These are phyloP conservation scores for Hypotaenidia okinawae DNA, from an alignment of 2,797 vertebrate genomes.

Conservation along the genomic window DNA sequence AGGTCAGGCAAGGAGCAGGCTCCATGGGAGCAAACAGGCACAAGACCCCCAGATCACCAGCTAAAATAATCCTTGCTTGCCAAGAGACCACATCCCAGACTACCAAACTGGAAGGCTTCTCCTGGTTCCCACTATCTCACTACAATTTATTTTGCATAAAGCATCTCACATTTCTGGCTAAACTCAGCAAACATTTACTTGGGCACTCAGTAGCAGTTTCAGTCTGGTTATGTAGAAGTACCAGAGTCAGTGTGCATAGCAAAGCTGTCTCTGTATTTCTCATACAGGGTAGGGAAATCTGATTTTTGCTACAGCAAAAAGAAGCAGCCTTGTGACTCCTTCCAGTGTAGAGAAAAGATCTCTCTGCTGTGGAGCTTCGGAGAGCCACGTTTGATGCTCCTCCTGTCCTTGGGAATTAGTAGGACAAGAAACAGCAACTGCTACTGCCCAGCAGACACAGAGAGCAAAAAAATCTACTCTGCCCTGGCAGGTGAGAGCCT, in stretches of 20 bases:
- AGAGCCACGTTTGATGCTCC: background rate
- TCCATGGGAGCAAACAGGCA: background rate
- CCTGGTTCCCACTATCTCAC: background rate
- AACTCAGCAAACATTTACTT: background rate
- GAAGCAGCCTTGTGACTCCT: background rate
- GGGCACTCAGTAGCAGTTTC: background rate
- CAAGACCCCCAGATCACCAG: background rate
- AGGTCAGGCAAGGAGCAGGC: background rate
- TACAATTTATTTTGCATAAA: background rate
- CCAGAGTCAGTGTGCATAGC: rapidly evolving
- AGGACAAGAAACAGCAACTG: background rate
- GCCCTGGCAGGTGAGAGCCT: background rate
- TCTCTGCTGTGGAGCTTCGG: background rate
- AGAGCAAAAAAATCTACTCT: background rate
- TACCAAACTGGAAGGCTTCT: background rate
- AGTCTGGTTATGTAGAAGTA: background rate
- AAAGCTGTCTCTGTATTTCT: background rate
- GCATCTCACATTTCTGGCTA: background rate
- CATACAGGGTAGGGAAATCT: background rate
- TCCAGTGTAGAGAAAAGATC: background rate
- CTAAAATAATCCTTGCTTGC: background rate
- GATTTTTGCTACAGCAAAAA: background rate
- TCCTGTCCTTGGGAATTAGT: background rate
- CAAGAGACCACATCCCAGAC: background rate
- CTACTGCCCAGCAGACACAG: background rate